Evolutionary conservation across 2,888 invertebrate genomes (phyloP).

Genomic region (Acanthosepion pharaonis): DNA sequence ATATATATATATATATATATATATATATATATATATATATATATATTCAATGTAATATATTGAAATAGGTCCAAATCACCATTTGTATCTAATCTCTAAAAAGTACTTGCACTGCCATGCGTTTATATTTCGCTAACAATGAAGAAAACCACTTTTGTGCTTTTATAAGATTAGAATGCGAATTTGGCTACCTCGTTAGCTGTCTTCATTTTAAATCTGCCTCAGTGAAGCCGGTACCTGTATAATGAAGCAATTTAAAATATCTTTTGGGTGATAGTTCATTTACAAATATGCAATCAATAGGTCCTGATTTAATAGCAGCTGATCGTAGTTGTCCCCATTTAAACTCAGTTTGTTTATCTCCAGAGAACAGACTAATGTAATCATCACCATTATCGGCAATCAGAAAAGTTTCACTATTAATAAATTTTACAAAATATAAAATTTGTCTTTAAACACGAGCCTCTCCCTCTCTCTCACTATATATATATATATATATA

Average conservation of each 20-base stretch:
- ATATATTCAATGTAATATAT: background rate
- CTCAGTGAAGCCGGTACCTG: background rate
- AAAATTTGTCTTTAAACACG: too few relatives aligned
- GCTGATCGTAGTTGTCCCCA: background rate
- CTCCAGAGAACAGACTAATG: background rate
- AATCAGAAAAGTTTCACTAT: too few relatives aligned
- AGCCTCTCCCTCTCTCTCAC: too few relatives aligned
- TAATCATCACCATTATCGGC: background rate
- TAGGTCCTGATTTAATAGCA: background rate
- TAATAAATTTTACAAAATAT: too few relatives aligned
- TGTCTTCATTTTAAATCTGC: background rate
- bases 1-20: too few relatives aligned
- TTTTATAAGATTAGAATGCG: background rate
- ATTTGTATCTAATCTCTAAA: background rate
- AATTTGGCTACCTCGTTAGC: background rate
- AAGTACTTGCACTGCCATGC: fast-evolving
- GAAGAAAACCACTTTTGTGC: background rate
- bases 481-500: too few relatives aligned
- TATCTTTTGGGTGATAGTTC: background rate
- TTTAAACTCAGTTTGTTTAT: background rate
- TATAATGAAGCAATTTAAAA: background rate
- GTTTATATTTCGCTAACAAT: background rate
- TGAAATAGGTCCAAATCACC: background rate
- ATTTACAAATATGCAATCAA: background rate
- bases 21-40: too few relatives aligned